These are phyloP conservation scores for Charina bottae DNA, from an alignment of 2,113 vertebrate genomes.

Conservation along the genomic window DNA sequence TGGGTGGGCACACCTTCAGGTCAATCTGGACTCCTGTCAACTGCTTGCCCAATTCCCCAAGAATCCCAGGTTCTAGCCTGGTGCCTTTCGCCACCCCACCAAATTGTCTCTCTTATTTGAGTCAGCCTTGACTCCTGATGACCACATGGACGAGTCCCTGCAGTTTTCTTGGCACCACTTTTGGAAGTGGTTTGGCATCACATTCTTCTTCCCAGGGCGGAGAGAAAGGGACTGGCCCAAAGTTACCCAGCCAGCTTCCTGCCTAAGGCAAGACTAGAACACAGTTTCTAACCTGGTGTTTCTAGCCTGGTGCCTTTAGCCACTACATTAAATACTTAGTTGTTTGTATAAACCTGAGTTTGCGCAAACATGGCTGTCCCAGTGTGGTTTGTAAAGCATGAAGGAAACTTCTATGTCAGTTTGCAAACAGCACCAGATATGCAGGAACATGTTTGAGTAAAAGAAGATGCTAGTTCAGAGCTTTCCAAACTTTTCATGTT, in stretches of 20 bases:
- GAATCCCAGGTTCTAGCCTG: not conserved
- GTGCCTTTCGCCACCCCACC: not conserved
- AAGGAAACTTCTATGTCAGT: not conserved
- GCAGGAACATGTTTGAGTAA: not conserved
- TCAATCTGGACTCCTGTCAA: not conserved
- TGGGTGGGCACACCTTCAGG: not conserved
- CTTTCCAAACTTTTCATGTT: no score
- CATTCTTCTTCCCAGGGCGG: not conserved
- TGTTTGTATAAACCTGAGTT: not conserved
- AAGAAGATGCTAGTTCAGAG: not conserved
- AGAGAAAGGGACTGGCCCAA: not conserved
- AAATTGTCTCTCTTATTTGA: not conserved
- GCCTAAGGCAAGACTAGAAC: not conserved
- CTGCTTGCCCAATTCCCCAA: not conserved
- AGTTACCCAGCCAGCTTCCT: not conserved
- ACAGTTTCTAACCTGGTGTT: not conserved
- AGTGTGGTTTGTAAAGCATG: not conserved
- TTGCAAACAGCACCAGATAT: not conserved
- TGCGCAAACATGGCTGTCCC: not conserved
- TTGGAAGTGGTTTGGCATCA: not conserved
- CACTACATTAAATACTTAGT: not conserved
- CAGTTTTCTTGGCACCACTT: not conserved
- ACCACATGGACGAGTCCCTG: not conserved
- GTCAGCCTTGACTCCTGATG: not conserved
- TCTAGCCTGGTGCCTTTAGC: not conserved